Percentiles rank a stretch among this genome's conserved stretches.
Conservation (phyloP, 92 coral and sea anemone genomes). For the Paramuricea clavata region DNA sequence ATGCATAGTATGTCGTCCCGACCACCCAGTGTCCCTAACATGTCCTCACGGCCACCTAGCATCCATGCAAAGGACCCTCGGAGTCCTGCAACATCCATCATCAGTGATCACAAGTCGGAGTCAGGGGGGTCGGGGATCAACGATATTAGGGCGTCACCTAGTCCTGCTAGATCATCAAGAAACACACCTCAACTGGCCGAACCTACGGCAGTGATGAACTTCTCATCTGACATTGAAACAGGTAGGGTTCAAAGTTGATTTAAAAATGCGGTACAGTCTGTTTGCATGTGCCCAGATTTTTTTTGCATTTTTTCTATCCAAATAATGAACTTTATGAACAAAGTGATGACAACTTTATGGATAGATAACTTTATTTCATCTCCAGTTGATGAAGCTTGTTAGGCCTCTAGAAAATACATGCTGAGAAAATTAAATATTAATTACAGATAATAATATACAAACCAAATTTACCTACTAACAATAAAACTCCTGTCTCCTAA, state of each 20-base stretch:
- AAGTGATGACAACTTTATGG: no score
- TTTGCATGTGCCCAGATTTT: background rate
- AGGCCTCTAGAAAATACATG: no score
- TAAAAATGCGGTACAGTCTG: background rate
- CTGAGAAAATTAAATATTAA: no score
- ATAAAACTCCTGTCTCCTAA: no score
- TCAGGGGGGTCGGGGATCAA: conserved; percentile 65
- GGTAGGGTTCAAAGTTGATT: background rate
- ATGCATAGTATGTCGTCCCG: conserved; percentile 69
- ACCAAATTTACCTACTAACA: no score
- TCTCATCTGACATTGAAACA: conserved; percentile 30
- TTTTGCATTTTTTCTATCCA: no score
- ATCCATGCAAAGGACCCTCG: conserved; percentile 71
- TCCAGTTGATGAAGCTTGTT: no score
- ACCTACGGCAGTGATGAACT: background rate
- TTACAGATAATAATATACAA: no score
- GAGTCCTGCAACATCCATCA: conserved; percentile 65
- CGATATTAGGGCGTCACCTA: conserved; percentile 71
- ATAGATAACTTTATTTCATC: no score
- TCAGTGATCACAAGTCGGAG: conserved; percentile 69
- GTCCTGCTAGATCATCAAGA: conserved; percentile 57
- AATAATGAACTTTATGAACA: no score
- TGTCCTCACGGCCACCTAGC: conserved; percentile 63
- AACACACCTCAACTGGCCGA: background rate
- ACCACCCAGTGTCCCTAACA: conserved; percentile 74